Evolutionary conservation across 2,797 vertebrate genomes (phyloP).

Genomic region (Gadopsis marmoratus): DNA sequence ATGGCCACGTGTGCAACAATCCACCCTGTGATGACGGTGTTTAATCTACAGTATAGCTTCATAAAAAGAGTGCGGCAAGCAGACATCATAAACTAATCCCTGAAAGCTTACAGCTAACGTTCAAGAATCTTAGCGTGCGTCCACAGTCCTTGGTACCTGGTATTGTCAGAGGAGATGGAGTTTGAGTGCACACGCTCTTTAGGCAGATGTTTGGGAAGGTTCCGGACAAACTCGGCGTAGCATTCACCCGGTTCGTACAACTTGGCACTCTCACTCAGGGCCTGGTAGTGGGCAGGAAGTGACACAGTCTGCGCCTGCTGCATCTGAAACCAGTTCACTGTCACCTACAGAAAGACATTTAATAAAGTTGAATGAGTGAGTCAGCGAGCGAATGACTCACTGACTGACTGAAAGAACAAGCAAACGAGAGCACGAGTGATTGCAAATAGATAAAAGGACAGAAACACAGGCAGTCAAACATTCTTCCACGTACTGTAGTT

Average conservation of each 20-base stretch:
- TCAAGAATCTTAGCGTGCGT: neutral
- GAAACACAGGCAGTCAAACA: neutral
- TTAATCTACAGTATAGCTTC: neutral
- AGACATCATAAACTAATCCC: neutral
- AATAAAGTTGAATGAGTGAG: neutral
- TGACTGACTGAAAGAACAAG: neutral
- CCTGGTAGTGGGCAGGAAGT: slow-evolving; percentile 91
- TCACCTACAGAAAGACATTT: slow-evolving; percentile 85
- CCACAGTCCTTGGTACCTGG: slow-evolving; percentile 71
- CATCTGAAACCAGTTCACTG: slow-evolving; percentile 98
- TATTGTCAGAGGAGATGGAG: slow-evolving; percentile 80
- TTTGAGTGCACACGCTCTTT: slow-evolving; percentile 75
- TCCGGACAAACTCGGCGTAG: slow-evolving; percentile 93
- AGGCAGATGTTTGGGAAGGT: slow-evolving; percentile 87
- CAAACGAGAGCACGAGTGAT: neutral
- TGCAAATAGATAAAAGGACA: neutral
- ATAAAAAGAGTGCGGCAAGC: neutral
- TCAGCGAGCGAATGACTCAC: neutral
- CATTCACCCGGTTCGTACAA: slow-evolving; percentile 95
- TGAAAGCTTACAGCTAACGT: slow-evolving; percentile 6
- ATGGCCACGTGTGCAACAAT: neutral
- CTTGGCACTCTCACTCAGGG: slow-evolving; percentile 92
- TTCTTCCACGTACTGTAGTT: neutral
- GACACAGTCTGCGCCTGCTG: slow-evolving; percentile 91
- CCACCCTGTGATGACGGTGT: neutral